phyloP scores from a whole-genome alignment of 2,888 invertebrate species.

The Lithosia quadra region DNA sequence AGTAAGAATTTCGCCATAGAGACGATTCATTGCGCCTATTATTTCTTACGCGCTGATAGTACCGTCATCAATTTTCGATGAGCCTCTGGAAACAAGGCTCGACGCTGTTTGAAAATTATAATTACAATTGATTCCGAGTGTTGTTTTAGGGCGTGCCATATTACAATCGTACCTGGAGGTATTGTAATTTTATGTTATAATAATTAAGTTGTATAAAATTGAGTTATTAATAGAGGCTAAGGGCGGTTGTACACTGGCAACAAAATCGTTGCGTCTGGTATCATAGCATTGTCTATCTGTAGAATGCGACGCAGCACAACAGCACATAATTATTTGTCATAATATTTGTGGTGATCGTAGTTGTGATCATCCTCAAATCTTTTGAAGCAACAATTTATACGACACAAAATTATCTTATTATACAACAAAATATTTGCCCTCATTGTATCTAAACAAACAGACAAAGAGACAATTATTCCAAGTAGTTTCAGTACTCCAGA shows the following conservation, averaged over 20 bases:
- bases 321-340: too few relatives aligned
- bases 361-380: too few relatives aligned
- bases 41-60: conserved; percentile 44
- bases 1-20: neutral
- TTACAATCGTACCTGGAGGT: conserved; percentile 23
- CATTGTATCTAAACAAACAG: too few relatives aligned
- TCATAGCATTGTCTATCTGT: neutral
- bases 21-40: conserved; percentile 39
- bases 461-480: too few relatives aligned
- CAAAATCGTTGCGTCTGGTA: neutral
- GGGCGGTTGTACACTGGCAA: neutral
- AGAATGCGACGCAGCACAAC: too few relatives aligned
- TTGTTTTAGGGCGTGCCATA: conserved; percentile 35
- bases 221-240: conserved; percentile 10
- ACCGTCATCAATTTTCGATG: conserved; percentile 44
- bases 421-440: too few relatives aligned
- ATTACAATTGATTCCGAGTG: conserved; percentile 41
- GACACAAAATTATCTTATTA: too few relatives aligned
- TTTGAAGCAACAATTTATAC: too few relatives aligned
- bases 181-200: conserved; percentile 29
- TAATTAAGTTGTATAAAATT: conserved; percentile 25
- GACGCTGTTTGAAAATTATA: conserved; percentile 36
- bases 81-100: conserved; percentile 22
- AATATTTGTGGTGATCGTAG: too few relatives aligned
- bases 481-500: too few relatives aligned